Conservation (phyloP, 2,888 invertebrate genomes). For the Pseudococcus viburni region DNA sequence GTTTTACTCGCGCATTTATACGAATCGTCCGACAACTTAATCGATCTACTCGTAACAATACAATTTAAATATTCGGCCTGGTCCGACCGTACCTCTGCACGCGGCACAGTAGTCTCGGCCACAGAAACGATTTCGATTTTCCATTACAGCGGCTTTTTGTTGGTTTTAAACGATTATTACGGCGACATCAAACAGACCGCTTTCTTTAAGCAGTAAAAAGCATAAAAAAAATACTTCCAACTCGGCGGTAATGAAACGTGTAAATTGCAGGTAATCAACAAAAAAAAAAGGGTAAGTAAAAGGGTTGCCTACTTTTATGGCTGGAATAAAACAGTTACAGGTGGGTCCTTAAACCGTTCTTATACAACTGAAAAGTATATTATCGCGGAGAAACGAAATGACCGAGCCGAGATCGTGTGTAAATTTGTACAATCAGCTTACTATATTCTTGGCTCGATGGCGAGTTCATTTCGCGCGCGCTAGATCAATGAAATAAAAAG, state of each 20-base stretch:
- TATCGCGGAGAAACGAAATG: conserved; percentile 8
- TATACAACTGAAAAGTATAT: conserved; percentile 38
- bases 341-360: conserved; percentile 62
- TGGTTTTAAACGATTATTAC: conserved; percentile 51
- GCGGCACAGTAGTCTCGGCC: conserved; percentile 28
- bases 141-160: conserved; percentile 45
- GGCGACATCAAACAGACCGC: conserved; percentile 55
- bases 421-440: conserved; percentile 37
- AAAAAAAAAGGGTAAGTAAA: conserved; percentile 59
- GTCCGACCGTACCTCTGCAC: not conserved
- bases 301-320: conserved; percentile 63
- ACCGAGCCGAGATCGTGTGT: not conserved
- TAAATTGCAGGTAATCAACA: conserved; percentile 63
- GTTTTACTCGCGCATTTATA: not conserved
- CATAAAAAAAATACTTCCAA: conserved; percentile 41
- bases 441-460: not conserved
- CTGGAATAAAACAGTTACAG: conserved; percentile 63
- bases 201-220: conserved; percentile 49
- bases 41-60: conserved; percentile 6
- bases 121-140: conserved; percentile 46
- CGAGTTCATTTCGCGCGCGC: not conserved
- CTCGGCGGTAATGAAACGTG: conserved; percentile 59
- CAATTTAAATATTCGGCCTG: conserved; percentile 26
- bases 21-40: not conserved
- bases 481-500: conserved; percentile 23